These are phyloP conservation scores for Spialia ferax DNA, from an alignment of 2,888 invertebrate genomes.

Conservation along the genomic window DNA sequence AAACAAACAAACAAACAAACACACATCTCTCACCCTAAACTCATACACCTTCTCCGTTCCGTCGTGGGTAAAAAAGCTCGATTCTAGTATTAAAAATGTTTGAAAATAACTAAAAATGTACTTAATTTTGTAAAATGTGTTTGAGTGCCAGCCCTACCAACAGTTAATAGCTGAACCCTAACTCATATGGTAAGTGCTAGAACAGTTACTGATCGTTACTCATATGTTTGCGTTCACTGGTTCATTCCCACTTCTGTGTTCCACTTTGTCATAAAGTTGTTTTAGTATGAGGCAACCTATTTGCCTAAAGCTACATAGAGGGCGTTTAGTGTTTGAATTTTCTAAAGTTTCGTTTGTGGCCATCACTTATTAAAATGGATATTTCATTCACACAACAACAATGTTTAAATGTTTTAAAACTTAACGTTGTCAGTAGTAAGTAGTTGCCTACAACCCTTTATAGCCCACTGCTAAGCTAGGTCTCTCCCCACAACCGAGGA, in stretches of 20 bases:
- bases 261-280: slow-evolving; percentile 40
- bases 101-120: too few relatives aligned
- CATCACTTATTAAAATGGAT: not conserved
- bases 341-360: not conserved
- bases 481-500: too few relatives aligned
- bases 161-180: slow-evolving; percentile 39
- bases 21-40: too few relatives aligned
- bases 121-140: too few relatives aligned
- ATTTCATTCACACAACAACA: not conserved
- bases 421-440: too few relatives aligned
- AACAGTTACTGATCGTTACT: slow-evolving; percentile 41
- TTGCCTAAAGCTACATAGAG: slow-evolving; percentile 6
- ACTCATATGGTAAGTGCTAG: slow-evolving; percentile 41
- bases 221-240: slow-evolving; percentile 41
- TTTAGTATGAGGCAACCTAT: slow-evolving; percentile 27
- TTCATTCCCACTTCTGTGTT: slow-evolving; percentile 41
- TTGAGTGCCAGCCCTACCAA: slow-evolving; percentile 27
- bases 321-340: slow-evolving; percentile 20
- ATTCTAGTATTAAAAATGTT: too few relatives aligned
- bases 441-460: too few relatives aligned
- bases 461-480: too few relatives aligned
- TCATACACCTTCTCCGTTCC: too few relatives aligned
- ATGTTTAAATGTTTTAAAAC: not conserved
- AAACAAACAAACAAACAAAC: too few relatives aligned
- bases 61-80: too few relatives aligned